Conservation (phyloP, 1,140 invertebrate genomes). For the Maniola jurtina region DNA sequence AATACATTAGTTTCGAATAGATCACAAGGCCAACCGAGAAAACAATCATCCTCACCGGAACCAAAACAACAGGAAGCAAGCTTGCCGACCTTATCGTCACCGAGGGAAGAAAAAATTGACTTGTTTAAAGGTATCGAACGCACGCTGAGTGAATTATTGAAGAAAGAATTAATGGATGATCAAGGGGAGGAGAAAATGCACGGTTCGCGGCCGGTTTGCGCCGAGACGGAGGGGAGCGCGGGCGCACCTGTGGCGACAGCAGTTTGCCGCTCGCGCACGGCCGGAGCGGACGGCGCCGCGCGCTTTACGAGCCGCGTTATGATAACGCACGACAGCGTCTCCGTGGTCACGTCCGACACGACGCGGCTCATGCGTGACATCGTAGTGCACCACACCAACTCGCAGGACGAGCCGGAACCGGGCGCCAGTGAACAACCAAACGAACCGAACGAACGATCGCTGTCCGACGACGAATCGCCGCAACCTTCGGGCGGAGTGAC, state of each 20-base stretch:
- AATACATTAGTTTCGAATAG: slow-evolving; percentile 39
- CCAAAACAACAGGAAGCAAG: slow-evolving; percentile 44
- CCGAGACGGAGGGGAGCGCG: slow-evolving; percentile 72
- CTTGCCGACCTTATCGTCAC: slow-evolving; percentile 29
- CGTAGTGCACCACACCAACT: slow-evolving; percentile 80
- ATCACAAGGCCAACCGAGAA: slow-evolving; percentile 38
- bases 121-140: slow-evolving; percentile 78
- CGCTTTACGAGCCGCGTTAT: slow-evolving; percentile 92
- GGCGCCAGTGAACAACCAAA: slow-evolving; percentile 47
- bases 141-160: slow-evolving; percentile 77
- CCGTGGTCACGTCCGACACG: slow-evolving; percentile 85
- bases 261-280: slow-evolving; percentile 77
- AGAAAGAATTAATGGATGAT: slow-evolving; percentile 76
- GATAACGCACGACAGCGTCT: slow-evolving; percentile 89
- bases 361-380: slow-evolving; percentile 83
- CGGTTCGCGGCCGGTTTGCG: slow-evolving; percentile 74
- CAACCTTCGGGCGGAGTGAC: slow-evolving; percentile 78
- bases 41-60: slow-evolving; percentile 54
- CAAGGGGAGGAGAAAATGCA: slow-evolving; percentile 74
- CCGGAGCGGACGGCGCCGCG: slow-evolving; percentile 79
- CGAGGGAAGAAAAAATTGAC: slow-evolving; percentile 68
- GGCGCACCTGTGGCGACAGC: slow-evolving; percentile 73
- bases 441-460: slow-evolving; percentile 59
- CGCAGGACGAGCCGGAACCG: slow-evolving; percentile 65
- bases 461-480: slow-evolving; percentile 63